Evolutionary conservation across 1,140 invertebrate species (phyloP).

Genomic region (Papilio machaon): DNA sequence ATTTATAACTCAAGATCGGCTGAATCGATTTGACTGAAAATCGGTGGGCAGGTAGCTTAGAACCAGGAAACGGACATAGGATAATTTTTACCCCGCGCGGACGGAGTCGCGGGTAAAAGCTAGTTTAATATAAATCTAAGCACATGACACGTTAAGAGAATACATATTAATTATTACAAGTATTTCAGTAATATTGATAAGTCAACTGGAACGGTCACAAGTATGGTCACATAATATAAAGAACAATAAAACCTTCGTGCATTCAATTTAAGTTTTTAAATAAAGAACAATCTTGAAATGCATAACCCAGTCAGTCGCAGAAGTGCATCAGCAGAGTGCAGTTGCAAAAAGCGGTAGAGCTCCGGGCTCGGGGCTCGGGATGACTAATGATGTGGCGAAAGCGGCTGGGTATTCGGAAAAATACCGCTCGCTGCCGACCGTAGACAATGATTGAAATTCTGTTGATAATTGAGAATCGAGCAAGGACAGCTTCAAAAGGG

Average conservation of each 20-base stretch:
- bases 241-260: not conserved
- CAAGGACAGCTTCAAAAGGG: slow-evolving; percentile 50
- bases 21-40: too few relatives aligned
- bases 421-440: slow-evolving; percentile 57
- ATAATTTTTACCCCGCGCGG: too few relatives aligned
- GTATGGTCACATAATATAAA: not conserved
- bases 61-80: too few relatives aligned
- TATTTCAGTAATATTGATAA: not conserved
- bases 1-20: too few relatives aligned
- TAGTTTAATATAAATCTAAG: too few relatives aligned
- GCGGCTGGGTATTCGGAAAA: slow-evolving; percentile 61
- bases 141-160: too few relatives aligned
- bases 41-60: too few relatives aligned
- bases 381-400: slow-evolving; percentile 70
- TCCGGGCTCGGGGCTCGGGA: slow-evolving; percentile 50
- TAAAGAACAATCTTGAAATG: slow-evolving; percentile 42
- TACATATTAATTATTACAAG: too few relatives aligned
- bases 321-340: slow-evolving; percentile 55
- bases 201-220: not conserved
- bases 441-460: slow-evolving; percentile 70
- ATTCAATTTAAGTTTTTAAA: slow-evolving; percentile 9
- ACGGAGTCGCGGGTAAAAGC: too few relatives aligned
- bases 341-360: slow-evolving; percentile 62
- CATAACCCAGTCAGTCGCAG: slow-evolving; percentile 49
- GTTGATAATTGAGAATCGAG: slow-evolving; percentile 62